phyloP scores from a whole-genome alignment of 1,140 invertebrate species.

The Littorina saxatilis region DNA sequence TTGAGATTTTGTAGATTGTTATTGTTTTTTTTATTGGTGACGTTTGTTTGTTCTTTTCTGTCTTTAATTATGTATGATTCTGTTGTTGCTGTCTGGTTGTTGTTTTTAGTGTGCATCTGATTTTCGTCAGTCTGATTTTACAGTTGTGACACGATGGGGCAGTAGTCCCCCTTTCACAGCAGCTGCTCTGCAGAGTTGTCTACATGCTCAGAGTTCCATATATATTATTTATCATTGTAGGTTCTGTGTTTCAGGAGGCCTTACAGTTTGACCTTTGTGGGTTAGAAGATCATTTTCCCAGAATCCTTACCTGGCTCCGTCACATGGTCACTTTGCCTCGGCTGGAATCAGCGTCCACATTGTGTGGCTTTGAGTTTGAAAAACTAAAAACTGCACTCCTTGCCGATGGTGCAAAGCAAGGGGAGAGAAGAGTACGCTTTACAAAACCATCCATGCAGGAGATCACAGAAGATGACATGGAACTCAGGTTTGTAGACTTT shows the following conservation, averaged over 20 bases:
- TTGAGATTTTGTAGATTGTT: no score
- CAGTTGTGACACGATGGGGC: no score
- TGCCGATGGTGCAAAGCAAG: neutral
- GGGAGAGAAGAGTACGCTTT: conserved; percentile 20
- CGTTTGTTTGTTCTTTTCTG: no score
- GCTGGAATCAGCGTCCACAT: conserved; percentile 48
- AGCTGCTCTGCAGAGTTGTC: no score
- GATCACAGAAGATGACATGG: conserved; percentile 51
- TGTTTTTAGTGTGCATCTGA: no score
- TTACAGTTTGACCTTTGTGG: conserved; percentile 39
- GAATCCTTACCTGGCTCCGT: conserved; percentile 59
- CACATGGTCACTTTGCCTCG: conserved; percentile 61
- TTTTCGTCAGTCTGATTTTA: no score
- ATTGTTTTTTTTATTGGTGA: no score
- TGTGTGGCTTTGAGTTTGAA: conserved; percentile 55
- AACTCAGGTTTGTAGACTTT: conserved; percentile 52
- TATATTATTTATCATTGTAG: no score
- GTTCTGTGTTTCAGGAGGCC: conserved; percentile 9
- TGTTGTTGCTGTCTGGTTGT: no score
- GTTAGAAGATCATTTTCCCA: conserved; percentile 45
- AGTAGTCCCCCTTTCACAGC: no score
- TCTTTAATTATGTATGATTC: no score
- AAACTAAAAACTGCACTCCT: neutral
- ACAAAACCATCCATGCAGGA: conserved; percentile 36
- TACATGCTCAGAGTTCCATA: no score